Conservation (phyloP, 2,888 invertebrate species). For the Drosophila lacicola region DNA sequence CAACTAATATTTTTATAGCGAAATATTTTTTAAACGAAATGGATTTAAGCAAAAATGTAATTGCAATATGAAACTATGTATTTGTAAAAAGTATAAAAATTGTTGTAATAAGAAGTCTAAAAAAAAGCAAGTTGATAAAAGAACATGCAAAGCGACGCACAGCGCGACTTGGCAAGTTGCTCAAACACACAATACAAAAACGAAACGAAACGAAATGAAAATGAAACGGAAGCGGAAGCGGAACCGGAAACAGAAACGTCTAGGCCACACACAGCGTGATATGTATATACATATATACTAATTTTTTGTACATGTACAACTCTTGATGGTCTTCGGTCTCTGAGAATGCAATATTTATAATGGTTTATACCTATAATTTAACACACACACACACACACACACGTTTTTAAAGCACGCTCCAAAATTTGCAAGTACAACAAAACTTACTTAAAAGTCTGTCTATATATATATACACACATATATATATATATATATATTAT, state of each 20-base stretch:
- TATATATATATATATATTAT: constrained; percentile 50
- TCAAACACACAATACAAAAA: constrained; percentile 48
- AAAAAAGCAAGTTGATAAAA: constrained; percentile 4
- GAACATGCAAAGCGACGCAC: constrained; percentile 70
- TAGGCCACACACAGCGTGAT: constrained; percentile 70
- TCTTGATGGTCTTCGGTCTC: constrained; percentile 38
- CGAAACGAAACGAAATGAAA: constrained; percentile 25
- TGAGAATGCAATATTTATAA: constrained; percentile 44
- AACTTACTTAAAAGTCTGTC: constrained; percentile 69
- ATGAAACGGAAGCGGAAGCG: constrained; percentile 39
- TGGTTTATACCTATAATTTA: constrained; percentile 26
- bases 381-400: constrained; percentile 14
- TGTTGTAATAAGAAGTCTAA: constrained; percentile 48
- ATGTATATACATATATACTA: constrained; percentile 65
- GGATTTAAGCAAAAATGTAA: constrained; percentile 34
- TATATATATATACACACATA: constrained; percentile 46
- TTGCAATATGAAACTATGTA: constrained; percentile 41
- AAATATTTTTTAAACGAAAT: constrained; percentile 69
- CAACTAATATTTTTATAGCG: constrained; percentile 76
- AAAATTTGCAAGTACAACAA: constrained; percentile 73
- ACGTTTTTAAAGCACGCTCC: constrained; percentile 61
- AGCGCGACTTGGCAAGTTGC: constrained; percentile 74
- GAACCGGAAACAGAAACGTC: constrained; percentile 51
- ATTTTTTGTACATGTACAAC: constrained; percentile 37
- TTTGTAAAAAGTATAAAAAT: constrained; percentile 53